Evolutionary conservation across 1,140 invertebrate species (phyloP).

Genomic region (Drosophila chauvacae): DNA sequence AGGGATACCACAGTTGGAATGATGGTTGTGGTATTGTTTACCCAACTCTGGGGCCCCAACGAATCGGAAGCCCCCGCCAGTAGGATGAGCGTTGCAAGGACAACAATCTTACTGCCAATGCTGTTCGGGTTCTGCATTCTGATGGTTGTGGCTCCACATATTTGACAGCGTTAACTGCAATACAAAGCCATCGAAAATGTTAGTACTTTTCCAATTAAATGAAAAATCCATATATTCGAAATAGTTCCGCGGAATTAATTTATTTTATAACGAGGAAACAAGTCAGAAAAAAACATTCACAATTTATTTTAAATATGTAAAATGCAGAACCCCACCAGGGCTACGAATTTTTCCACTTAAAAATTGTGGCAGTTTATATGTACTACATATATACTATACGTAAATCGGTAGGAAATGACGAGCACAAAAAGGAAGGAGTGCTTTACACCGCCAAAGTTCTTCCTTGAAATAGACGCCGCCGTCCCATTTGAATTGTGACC

Average conservation of each 20-base stretch:
- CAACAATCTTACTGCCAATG: conserved; percentile 15
- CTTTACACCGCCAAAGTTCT: background rate
- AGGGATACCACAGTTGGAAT: conserved; percentile 10
- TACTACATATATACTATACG: background rate
- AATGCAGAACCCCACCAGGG: no score
- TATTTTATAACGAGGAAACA: background rate
- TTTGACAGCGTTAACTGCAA: conserved; percentile 18
- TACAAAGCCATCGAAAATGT: background rate
- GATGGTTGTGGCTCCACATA: conserved; percentile 26
- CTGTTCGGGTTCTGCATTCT: conserved; percentile 28
- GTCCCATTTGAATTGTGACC: conserved; percentile 1
- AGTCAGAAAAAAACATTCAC: background rate
- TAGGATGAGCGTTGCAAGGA: conserved; percentile 8
- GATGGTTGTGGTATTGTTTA: background rate
- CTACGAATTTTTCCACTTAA: background rate
- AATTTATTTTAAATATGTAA: no score
- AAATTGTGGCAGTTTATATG: background rate
- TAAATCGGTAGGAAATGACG: background rate
- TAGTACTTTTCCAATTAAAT: no score
- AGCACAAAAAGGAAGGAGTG: background rate
- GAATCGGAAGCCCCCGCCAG: background rate
- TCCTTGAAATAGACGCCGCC: background rate
- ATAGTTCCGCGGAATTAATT: background rate
- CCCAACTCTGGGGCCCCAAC: background rate
- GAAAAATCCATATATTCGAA: no score